Percentiles rank a stretch among this genome's conserved stretches.
Conservation (phyloP, 2,888 invertebrate genomes). For the Iselma pallidipennis region DNA sequence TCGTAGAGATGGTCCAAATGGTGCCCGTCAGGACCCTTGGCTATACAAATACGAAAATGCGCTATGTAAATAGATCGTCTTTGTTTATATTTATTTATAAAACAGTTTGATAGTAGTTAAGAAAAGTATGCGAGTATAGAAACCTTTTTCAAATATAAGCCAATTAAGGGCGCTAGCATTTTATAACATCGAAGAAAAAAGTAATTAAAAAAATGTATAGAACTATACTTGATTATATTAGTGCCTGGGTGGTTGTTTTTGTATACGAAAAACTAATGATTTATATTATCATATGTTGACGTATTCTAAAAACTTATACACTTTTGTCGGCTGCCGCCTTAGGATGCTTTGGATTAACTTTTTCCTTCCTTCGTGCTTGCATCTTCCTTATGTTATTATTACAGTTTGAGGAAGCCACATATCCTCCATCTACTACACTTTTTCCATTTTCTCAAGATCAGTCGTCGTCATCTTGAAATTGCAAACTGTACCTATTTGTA, state of each 20-base stretch:
- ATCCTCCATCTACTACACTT: conserved; percentile 33
- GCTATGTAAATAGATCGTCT: conserved; percentile 39
- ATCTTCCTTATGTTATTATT: conserved; percentile 42
- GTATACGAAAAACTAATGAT: conserved; percentile 16
- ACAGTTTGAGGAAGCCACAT: conserved; percentile 46
- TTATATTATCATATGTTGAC: conserved; percentile 33
- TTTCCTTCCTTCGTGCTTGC: conserved; percentile 21
- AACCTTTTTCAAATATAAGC: background rate
- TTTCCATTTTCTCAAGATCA: conserved; percentile 28
- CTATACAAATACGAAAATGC: conserved; percentile 39
- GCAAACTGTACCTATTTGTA: no score
- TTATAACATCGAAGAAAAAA: no score
- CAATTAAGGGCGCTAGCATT: background rate
- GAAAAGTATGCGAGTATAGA: background rate
- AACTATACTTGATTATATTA: background rate
- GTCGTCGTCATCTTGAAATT: conserved; percentile 34
- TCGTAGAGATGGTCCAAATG: conserved; percentile 36
- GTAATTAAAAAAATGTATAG: no score
- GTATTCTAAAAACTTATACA: conserved; percentile 29
- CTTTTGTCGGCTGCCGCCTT: conserved; percentile 43
- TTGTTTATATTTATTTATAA: conserved; percentile 39
- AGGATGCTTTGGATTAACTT: conserved; percentile 42
- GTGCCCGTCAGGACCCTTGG: conserved; percentile 15
- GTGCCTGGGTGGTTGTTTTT: conserved; percentile 12
- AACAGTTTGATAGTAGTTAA: conserved; percentile 30